Base-by-base conservation (phyloP, 2,113 vertebrate species). In the Crotophaga sulcirostris region DNA sequence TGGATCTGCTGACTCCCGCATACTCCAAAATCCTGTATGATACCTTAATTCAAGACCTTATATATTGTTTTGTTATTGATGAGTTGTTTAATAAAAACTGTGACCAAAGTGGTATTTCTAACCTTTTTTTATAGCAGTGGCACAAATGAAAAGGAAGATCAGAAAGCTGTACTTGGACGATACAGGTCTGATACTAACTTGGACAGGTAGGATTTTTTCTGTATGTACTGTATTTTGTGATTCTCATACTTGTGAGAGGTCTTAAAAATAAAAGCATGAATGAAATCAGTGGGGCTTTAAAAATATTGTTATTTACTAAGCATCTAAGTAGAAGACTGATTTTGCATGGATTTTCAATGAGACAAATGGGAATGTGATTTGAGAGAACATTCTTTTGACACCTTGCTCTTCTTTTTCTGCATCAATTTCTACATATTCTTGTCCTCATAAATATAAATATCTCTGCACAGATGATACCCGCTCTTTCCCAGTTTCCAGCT, bases 131-230 rank as follows among this genome's bases (percentile, higher is more conserved):
- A 34, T 44, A 81, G 31, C 56, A 97, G 94, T 84, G 96, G 59
- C 70, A 29, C 56, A 69, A 96, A 92, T 59, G 97, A 95, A 95
- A 96, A 84, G 29, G 88, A 97, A 75, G 97, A 97, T 67, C 93
- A 96, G 38, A 98, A 97, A 91, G 87, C 93, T 85, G 79, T 72
- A 16, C 93, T 98, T 83, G 98, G 93, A 81, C 94, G 97, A 64
- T 97, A 98, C 81, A 97, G 93, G 85, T 98, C 98, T 64, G 98
- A 98, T 78, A 98, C 97, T 51, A 93, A 95, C 24, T 97, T 98
- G 94, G 97, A 98, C 95, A 98, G 98, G 98, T 98, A 97, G 88
- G 15, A 6, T 26, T 97, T 73, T 72, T 88, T 58, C 49, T 78
- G 42, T 20, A 15, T 54, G 11, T 36, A 13, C 16, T 24, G 0